Evolutionary conservation across 2,113 vertebrate species (phyloP).

Genomic region (Phasianus colchicus): DNA sequence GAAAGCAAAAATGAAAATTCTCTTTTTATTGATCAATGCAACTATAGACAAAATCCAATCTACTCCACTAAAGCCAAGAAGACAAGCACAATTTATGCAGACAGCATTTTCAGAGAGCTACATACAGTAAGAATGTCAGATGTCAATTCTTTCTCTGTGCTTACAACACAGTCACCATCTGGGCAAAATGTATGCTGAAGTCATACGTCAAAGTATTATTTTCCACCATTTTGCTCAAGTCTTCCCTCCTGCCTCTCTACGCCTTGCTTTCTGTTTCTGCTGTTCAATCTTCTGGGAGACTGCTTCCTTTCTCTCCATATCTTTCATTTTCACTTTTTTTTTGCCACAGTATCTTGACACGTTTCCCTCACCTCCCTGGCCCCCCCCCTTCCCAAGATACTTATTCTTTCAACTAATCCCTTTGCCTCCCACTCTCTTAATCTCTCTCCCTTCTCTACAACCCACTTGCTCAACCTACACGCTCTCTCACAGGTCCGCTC

Average conservation of each 20-base stretch:
- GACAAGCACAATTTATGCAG: not conserved
- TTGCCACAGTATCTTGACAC: not conserved
- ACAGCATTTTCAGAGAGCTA: not conserved
- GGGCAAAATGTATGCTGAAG: not conserved
- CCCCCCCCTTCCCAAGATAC: not conserved
- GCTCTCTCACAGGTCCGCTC: not conserved
- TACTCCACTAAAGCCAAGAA: not conserved
- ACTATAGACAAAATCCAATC: not conserved
- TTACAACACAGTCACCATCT: not conserved
- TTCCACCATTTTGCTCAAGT: not conserved
- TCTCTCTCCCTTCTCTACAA: not conserved
- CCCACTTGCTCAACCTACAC: slow-evolving; percentile 6
- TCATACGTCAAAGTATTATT: not conserved
- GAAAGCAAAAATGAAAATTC: not conserved
- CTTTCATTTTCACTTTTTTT: not conserved
- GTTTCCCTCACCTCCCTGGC: no score
- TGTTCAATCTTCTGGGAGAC: not conserved
- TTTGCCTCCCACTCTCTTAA: not conserved
- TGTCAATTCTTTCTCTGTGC: not conserved
- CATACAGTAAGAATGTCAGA: not conserved
- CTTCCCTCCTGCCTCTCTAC: not conserved
- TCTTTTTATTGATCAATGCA: not conserved
- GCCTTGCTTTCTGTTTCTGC: not conserved
- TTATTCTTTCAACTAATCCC: not conserved
- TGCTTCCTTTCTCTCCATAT: not conserved